phyloP scores from a whole-genome alignment of 2,797 vertebrate species.

The Dromococcyx pavoninus region DNA sequence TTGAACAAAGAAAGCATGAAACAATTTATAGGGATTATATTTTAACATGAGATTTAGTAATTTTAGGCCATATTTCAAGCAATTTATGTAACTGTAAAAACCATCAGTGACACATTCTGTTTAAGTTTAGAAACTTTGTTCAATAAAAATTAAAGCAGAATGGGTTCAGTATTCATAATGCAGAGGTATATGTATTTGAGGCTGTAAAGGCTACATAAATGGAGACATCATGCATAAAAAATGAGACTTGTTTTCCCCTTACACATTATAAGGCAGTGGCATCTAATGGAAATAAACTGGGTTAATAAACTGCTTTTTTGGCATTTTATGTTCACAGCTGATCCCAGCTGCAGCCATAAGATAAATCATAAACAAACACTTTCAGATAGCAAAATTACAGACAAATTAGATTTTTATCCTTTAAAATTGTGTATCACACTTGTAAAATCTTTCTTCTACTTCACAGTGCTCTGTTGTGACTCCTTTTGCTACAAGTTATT shows the following conservation, averaged over 20 bases:
- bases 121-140: not conserved
- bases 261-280: conserved; percentile 43
- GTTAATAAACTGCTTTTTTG: conserved; percentile 65
- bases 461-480: not conserved
- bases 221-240: conserved; percentile 38
- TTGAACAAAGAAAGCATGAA: not conserved
- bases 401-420: conserved; percentile 13
- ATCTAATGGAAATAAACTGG: conserved; percentile 58
- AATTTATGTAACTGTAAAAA: not conserved
- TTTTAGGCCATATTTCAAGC: not conserved
- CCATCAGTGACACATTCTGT: not conserved
- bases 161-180: not conserved
- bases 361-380: conserved; percentile 60
- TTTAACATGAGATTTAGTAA: not conserved
- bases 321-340: conserved; percentile 61
- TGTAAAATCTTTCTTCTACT: not conserved
- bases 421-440: not conserved
- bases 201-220: conserved; percentile 9
- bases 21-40: not conserved
- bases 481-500: conserved; percentile 5
- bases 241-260: conserved; percentile 54
- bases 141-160: not conserved
- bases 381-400: conserved; percentile 39
- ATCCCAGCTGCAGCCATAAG: conserved; percentile 55
- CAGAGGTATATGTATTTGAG: not conserved